These are phyloP conservation scores for Drosophila ficusphila DNA, from an alignment of 1,140 invertebrate species.

Conservation along the genomic window DNA sequence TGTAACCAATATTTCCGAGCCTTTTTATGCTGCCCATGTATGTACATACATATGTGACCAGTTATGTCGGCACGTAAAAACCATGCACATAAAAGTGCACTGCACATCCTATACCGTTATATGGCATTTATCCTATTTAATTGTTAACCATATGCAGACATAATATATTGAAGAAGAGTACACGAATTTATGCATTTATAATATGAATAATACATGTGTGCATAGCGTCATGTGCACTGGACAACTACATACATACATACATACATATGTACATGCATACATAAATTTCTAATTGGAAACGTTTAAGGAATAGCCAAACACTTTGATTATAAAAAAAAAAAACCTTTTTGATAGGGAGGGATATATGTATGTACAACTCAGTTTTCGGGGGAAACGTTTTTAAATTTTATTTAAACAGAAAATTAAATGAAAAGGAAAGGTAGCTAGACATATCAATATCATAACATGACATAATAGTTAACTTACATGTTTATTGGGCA, in stretches of 20 bases:
- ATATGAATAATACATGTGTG: background rate
- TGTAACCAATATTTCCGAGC: constrained; percentile 13
- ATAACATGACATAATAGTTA: too few species aligned
- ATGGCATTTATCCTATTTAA: too few species aligned
- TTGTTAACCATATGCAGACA: background rate
- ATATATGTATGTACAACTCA: too few species aligned
- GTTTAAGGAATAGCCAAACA: background rate
- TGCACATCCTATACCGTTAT: background rate
- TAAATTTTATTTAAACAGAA: too few species aligned
- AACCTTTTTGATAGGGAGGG: too few species aligned
- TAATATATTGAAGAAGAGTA: background rate
- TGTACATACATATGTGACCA: constrained; percentile 9
- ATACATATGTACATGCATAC: background rate
- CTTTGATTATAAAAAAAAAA: too few species aligned
- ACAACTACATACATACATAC: constrained; percentile 2
- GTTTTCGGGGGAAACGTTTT: too few species aligned
- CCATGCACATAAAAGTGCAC: background rate
- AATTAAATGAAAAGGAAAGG: too few species aligned
- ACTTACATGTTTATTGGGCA: too few species aligned
- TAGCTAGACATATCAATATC: too few species aligned
- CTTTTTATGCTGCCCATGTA: constrained; percentile 8
- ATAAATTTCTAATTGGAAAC: constrained; percentile 2
- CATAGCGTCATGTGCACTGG: background rate
- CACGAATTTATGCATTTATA: background rate
- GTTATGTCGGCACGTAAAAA: too few species aligned